phyloP scores from a whole-genome alignment of 1,140 invertebrate species.

The Drosophila arizonae region DNA sequence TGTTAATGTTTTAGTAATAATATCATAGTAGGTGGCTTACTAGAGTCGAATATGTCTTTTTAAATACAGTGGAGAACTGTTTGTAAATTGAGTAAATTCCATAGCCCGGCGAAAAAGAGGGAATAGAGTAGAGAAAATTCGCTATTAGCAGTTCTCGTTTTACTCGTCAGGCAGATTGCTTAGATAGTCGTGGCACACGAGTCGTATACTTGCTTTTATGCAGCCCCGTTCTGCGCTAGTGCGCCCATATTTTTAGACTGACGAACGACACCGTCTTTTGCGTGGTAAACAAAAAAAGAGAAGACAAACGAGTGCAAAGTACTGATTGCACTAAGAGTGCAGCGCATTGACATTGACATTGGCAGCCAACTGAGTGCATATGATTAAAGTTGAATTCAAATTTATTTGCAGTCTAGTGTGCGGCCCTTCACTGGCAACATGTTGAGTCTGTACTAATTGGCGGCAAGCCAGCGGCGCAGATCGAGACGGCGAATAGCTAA shows the following conservation, averaged over 20 bases:
- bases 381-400: conserved; percentile 39
- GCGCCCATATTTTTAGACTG: conserved; percentile 45
- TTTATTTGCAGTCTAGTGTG: conserved; percentile 50
- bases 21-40: too few species aligned
- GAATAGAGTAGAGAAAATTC: not conserved
- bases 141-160: not conserved
- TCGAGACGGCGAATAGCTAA: not conserved
- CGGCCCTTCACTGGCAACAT: conserved; percentile 45
- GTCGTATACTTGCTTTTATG: conserved; percentile 52
- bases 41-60: not conserved
- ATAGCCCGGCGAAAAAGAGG: not conserved
- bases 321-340: not conserved
- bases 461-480: conserved; percentile 37
- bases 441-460: conserved; percentile 59
- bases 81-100: not conserved
- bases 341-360: conserved; percentile 28
- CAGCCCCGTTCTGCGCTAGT: conserved; percentile 24
- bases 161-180: not conserved
- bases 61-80: too few species aligned
- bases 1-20: too few species aligned
- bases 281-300: conserved; percentile 12
- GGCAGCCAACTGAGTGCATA: conserved; percentile 14
- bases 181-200: conserved; percentile 15
- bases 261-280: conserved; percentile 15
- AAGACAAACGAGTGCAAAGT: conserved; percentile 16